Evolutionary conservation across 2,888 invertebrate species (phyloP).

Genomic region (Tenthredo notha): DNA sequence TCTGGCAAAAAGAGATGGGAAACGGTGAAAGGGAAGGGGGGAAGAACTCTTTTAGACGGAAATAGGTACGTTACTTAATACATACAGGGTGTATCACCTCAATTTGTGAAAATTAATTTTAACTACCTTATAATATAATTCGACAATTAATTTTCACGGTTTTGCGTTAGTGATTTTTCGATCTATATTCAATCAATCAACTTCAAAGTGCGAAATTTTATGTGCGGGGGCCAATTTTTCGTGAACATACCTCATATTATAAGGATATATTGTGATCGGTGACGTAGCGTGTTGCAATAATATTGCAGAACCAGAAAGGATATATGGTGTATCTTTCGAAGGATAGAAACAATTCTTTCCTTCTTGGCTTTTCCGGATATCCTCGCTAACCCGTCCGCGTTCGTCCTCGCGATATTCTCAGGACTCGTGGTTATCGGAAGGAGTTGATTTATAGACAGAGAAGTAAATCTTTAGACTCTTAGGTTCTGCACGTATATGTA

Average conservation of each 20-base stretch:
- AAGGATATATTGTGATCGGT: background rate
- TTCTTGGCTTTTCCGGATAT: conserved; percentile 19
- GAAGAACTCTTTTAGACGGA: background rate
- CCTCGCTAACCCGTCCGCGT: conserved; percentile 48
- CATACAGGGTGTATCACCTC: background rate
- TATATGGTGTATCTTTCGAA: conserved; percentile 22
- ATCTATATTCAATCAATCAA: background rate
- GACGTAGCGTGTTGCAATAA: background rate
- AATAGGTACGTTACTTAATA: background rate
- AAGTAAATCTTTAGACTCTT: conserved; percentile 35
- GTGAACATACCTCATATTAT: no score
- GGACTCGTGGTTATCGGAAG: conserved; percentile 40
- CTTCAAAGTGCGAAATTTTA: background rate
- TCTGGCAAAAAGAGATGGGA: background rate
- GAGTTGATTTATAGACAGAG: conserved; percentile 42
- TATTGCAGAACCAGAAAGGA: background rate
- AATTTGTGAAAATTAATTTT: background rate
- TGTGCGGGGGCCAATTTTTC: background rate
- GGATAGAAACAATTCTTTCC: conserved; percentile 47
- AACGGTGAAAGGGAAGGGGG: background rate
- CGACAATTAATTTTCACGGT: background rate
- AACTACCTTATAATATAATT: background rate
- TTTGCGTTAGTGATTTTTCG: background rate
- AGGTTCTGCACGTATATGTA: background rate
- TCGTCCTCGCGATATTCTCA: conserved; percentile 14